phyloP scores from a whole-genome alignment of 2,113 vertebrate genomes.

The Himantopus leucocephalus region DNA sequence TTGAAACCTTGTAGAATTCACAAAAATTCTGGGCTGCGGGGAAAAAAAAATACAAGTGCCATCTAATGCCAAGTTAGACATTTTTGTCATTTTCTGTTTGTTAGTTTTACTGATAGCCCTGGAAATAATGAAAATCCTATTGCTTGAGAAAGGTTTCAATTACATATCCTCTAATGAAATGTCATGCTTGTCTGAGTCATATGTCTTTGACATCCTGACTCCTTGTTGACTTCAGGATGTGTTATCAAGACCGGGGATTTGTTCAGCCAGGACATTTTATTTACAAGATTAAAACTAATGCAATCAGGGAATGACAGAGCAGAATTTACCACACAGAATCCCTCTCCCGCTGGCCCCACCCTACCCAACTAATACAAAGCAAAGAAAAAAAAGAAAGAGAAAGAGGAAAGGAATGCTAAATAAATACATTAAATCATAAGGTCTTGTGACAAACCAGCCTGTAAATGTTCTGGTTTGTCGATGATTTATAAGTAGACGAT shows the following conservation, averaged over 20 bases:
- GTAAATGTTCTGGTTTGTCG: neutral
- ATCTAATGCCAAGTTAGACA: neutral
- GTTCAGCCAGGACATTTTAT: neutral
- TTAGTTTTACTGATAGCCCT: neutral
- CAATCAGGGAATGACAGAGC: neutral
- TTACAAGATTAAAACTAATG: neutral
- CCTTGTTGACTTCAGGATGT: neutral
- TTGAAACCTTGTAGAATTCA: neutral
- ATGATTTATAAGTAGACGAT: neutral
- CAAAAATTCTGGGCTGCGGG: neutral
- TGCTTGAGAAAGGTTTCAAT: neutral
- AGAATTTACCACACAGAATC: neutral
- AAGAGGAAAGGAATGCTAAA: neutral
- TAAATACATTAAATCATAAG: neutral
- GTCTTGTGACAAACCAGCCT: neutral
- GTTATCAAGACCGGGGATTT: neutral
- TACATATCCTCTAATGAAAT: neutral
- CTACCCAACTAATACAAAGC: neutral
- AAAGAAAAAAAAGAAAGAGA: neutral
- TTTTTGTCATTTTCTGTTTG: neutral
- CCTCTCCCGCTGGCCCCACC: accelerated
- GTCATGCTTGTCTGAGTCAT: neutral
- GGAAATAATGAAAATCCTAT: neutral
- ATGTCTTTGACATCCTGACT: neutral
- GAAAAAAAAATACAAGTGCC: neutral